Percentiles rank a stretch among this genome's conserved stretches.
Conservation (phyloP, 2,888 invertebrate genomes). For the Stomorhina lunata region DNA sequence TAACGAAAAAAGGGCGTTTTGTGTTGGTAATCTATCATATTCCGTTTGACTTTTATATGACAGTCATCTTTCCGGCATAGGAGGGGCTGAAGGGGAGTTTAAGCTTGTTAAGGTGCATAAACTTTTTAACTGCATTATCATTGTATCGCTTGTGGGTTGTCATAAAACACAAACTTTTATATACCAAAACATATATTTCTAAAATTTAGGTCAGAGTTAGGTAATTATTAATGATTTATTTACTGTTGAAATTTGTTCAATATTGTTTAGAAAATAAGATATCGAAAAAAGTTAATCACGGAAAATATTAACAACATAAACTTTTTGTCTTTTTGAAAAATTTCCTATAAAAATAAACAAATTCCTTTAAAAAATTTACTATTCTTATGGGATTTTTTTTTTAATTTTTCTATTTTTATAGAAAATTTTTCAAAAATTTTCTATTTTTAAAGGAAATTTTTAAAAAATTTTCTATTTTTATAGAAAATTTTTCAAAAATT, state of each 20-base stretch:
- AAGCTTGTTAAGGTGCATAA: not conserved
- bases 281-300: no score
- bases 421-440: no score
- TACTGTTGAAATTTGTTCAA: not conserved
- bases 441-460: no score
- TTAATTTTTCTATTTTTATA: no score
- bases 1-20: not conserved
- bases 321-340: no score
- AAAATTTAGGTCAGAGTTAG: constrained; percentile 17
- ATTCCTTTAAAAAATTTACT: no score
- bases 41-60: constrained; percentile 40
- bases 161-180: not conserved
- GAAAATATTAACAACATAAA: no score
- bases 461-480: no score
- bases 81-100: not conserved
- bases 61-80: not conserved
- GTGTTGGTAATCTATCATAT: constrained; percentile 40
- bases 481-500: no score
- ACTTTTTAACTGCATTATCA: not conserved
- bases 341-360: no score
- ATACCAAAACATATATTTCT: no score
- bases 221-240: not conserved
- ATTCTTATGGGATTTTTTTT: no score
- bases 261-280: not conserved
- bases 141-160: not conserved